Base-by-base conservation (phyloP, 2,888 invertebrate genomes). In the Lamproptera curius region DNA sequence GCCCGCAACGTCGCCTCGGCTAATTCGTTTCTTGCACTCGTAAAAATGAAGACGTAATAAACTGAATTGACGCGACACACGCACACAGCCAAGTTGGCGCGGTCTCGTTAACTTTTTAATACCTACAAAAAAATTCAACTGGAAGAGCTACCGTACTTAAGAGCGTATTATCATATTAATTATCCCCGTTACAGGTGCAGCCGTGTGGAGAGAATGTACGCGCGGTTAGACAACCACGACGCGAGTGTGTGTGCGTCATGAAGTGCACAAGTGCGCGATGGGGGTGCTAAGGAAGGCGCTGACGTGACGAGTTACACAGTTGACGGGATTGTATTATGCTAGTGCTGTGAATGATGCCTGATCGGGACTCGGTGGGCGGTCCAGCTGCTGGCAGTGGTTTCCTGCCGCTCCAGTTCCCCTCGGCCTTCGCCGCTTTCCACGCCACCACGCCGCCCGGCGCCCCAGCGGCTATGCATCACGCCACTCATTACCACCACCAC, bases 401-500 rank as follows among this genome's bases (percentile, higher is more conserved):
- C 76, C 73, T 90, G 78, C 88, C 89, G 62, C 78, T 89, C 59
- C 89, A 89, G 73, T 89, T 89, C 64, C 89, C 89, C 38, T 89
- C 89, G 58, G 90, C 88, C 45, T 90, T 88, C 61, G 90, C 90
- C 50, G 90, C 91, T 34, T 91, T 91, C 73, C 89, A 92, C 70
- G 91, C 90, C 58, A 90, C 89, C 15, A 76, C 90, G 86, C 77
- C 89, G 83, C 82, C 90, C 67, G 86, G 92, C 61, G 84, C 90
- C 82, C 76, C 70, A 23, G 74, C 88, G 76, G 88, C 90, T 39
- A 85, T 90, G 90, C 86, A 90, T 75, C 90, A 76, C 86, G 90
- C 82, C 54, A 88, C 82, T 56, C 90, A 87, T 60, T 86, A 84
- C 54, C 86, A 88, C 56, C 86, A 87, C 55, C 87, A 88, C 67